Evolutionary conservation across 2,113 vertebrate genomes (phyloP).

Genomic region (Carassius gibelio): DNA sequence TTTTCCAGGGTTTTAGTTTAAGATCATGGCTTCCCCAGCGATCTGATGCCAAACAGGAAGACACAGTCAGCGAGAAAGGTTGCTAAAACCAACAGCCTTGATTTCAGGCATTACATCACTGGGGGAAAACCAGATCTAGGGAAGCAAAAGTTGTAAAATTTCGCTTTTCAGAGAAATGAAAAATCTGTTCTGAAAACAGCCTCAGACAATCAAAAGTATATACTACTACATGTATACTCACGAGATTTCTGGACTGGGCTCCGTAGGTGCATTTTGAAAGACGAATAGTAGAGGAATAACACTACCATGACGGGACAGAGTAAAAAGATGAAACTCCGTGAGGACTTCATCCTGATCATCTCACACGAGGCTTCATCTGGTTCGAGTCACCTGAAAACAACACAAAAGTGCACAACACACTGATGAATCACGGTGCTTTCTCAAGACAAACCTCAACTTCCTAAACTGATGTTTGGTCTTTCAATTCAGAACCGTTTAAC

Average conservation of each 20-base stretch:
- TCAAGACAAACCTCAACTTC: background rate
- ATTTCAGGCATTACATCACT: background rate
- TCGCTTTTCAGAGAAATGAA: background rate
- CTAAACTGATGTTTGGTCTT: background rate
- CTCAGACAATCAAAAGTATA: too few relatives aligned
- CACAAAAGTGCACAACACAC: background rate
- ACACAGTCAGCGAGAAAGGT: too few relatives aligned
- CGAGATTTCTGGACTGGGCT: constrained; percentile 81
- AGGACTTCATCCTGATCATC: constrained; percentile 86
- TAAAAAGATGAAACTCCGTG: constrained; percentile 85
- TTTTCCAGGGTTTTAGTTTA: background rate
- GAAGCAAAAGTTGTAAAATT: too few relatives aligned
- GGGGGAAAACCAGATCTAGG: background rate
- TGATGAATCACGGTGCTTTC: background rate
- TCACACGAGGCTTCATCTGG: constrained; percentile 73
- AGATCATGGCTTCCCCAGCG: background rate
- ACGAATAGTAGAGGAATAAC: constrained; percentile 89
- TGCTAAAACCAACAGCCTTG: too few relatives aligned
- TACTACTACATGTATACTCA: constrained; percentile 73
- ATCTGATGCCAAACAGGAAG: background rate
- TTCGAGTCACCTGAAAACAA: constrained; percentile 73
- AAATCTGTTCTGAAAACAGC: background rate
- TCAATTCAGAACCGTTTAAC: background rate
- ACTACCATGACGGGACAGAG: constrained; percentile 87
- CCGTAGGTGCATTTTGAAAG: constrained; percentile 84